These are phyloP conservation scores for Promerops cafer DNA, from an alignment of 2,113 vertebrate species.

Conservation along the genomic window DNA sequence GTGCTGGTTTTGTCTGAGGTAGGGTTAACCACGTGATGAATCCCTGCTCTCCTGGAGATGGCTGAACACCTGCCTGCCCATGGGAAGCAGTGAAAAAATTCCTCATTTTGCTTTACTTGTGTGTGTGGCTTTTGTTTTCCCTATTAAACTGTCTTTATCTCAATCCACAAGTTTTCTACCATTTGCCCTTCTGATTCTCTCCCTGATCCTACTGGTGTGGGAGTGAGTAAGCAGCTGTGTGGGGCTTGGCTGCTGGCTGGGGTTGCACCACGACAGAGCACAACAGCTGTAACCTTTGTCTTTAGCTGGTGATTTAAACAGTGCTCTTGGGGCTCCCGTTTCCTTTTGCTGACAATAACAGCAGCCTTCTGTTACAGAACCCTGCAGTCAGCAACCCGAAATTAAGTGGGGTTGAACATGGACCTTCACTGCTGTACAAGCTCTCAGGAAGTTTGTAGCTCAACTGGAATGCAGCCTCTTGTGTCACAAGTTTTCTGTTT, in stretches of 20 bases:
- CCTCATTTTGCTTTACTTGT: not conserved
- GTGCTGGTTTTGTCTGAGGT: not conserved
- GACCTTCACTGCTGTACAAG: not conserved
- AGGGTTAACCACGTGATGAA: not conserved
- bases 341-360: not conserved
- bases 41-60: not conserved
- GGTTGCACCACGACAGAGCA: not conserved
- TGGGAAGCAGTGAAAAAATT: not conserved
- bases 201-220: not conserved
- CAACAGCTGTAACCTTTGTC: not conserved
- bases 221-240: not conserved
- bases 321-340: not conserved
- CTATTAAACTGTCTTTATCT: not conserved
- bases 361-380: not conserved
- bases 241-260: not conserved
- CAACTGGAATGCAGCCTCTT: not conserved
- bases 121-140: not conserved
- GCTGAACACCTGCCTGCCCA: not conserved
- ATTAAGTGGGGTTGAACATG: not conserved
- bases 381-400: not conserved
- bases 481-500: not conserved
- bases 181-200: not conserved
- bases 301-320: not conserved
- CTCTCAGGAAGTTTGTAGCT: not conserved
- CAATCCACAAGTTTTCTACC: not conserved